Conservation (phyloP, 2,113 vertebrate species). For the Odocoileus hemionus region DNA sequence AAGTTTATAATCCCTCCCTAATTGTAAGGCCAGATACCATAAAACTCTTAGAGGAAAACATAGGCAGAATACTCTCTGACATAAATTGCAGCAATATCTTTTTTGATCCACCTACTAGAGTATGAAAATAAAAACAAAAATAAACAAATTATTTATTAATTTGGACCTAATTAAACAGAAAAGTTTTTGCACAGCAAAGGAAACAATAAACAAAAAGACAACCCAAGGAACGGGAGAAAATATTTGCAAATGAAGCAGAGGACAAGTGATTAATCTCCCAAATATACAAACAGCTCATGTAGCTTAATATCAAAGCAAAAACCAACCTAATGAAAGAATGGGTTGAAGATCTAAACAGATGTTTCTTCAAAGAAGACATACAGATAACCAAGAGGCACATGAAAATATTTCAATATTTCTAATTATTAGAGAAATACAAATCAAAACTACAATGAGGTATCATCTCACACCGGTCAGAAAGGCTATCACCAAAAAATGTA, state of each 20-base stretch:
- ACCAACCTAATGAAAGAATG: not conserved
- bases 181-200: not conserved
- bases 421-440: not conserved
- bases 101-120: not conserved
- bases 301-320: not conserved
- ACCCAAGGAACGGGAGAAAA: not conserved
- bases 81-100: not conserved
- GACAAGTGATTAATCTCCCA: not conserved
- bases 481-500: not conserved
- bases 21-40: not conserved
- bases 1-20: not conserved
- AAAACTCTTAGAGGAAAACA: not conserved
- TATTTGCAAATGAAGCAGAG: not conserved
- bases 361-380: not conserved
- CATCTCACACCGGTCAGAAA: not conserved
- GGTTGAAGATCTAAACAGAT: not conserved
- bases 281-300: not conserved
- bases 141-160: not conserved
- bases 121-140: not conserved
- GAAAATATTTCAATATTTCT: not conserved
- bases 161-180: not conserved
- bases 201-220: not conserved
- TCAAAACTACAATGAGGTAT: not conserved
- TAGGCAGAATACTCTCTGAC: not conserved
- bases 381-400: not conserved